A percentile compares a stretch with the other conserved stretches of the same genome.
Evolutionary conservation across 2,797 vertebrate species (phyloP).

Genomic region (Ctenopoma multispine): DNA sequence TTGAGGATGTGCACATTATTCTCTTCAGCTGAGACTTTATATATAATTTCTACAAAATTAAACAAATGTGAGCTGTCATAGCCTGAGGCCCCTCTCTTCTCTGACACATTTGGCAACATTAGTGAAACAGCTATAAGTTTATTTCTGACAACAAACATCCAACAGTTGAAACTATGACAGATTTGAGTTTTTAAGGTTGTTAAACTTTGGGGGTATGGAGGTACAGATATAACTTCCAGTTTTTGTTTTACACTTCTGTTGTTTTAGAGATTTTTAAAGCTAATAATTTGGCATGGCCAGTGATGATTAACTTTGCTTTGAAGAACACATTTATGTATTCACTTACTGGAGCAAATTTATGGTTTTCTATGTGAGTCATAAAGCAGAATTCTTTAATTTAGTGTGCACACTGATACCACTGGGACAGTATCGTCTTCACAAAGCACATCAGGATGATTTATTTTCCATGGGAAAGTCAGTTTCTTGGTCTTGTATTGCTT

Average conservation of each 20-base stretch:
- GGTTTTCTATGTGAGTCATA: slow-evolving; percentile 21
- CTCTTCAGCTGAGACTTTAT: slow-evolving; percentile 9
- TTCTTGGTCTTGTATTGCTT: slow-evolving; percentile 23
- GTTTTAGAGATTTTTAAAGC: slow-evolving; percentile 4
- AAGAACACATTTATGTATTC: slow-evolving; percentile 18
- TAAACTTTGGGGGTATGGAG: not conserved
- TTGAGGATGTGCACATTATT: slow-evolving; percentile 13
- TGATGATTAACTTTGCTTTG: slow-evolving; percentile 42
- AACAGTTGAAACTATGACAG: too few species aligned
- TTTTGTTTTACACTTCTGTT: not conserved
- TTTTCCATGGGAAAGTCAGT: slow-evolving; percentile 38
- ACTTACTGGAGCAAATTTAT: slow-evolving; percentile 30
- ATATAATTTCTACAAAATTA: slow-evolving; percentile 6
- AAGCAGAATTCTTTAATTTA: slow-evolving; percentile 12
- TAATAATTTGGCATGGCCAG: slow-evolving; percentile 28
- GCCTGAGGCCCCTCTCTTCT: not conserved
- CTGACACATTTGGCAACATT: not conserved
- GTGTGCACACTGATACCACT: slow-evolving; percentile 19
- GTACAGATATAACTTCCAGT: not conserved
- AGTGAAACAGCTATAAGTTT: not conserved
- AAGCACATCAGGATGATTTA: slow-evolving; percentile 37
- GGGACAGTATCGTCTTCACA: slow-evolving; percentile 32
- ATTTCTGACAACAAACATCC: rapidly evolving
- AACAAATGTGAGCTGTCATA: not conserved
- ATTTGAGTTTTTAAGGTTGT: not conserved